These are phyloP conservation scores for Malacoraja senta DNA, from an alignment of 2,797 vertebrate genomes.

Conservation along the genomic window DNA sequence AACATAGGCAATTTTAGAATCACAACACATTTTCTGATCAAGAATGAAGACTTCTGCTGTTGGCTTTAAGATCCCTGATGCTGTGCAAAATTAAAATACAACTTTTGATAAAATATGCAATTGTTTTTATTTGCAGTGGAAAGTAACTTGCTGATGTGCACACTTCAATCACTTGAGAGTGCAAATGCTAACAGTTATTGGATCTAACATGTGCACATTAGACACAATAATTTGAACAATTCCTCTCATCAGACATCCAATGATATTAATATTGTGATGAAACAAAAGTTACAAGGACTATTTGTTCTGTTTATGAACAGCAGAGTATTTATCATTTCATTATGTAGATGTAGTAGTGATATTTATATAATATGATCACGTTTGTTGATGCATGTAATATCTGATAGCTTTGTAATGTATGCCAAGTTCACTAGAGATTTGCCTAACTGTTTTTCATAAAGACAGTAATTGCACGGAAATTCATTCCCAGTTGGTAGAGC, in stretches of 20 bases:
- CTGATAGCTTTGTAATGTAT: not conserved
- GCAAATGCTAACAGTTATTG: not conserved
- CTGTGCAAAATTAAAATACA: not conserved
- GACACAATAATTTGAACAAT: not conserved
- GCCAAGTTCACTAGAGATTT: not conserved
- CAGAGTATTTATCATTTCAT: not conserved
- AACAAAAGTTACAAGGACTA: not conserved
- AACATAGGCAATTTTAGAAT: not conserved
- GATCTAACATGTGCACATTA: too few species aligned
- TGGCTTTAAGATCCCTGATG: not conserved
- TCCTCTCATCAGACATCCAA: not conserved
- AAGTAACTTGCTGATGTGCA: not conserved
- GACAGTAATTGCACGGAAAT: not conserved
- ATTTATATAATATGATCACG: not conserved
- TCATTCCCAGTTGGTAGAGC: too few species aligned
- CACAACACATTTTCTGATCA: not conserved
- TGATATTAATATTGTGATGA: not conserved
- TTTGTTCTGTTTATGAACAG: not conserved
- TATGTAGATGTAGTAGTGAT: not conserved
- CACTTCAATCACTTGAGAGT: not conserved
- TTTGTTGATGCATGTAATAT: conserved; percentile 5
- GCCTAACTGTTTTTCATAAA: not conserved
- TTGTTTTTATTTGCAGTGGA: not conserved
- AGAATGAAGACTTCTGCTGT: not conserved
- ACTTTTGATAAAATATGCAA: not conserved